Percentiles rank a stretch among this genome's conserved stretches.
Conservation (phyloP, 2,113 vertebrate species). For the Dascyllus trimaculatus region DNA sequence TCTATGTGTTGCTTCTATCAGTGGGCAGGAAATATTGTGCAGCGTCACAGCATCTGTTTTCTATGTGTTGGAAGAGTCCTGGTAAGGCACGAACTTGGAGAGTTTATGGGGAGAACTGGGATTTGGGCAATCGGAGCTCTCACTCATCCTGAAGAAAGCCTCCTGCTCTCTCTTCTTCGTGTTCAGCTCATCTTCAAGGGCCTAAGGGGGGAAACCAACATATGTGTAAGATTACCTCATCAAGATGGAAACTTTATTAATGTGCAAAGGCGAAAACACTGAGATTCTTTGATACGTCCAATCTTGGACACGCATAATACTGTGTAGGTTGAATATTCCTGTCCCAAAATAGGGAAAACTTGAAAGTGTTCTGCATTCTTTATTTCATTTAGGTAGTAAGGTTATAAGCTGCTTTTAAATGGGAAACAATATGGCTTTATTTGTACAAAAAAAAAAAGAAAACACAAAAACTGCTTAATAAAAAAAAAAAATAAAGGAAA, state of each 20-base stretch:
- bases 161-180: constrained; percentile 93
- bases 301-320: too few species aligned
- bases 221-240: not conserved
- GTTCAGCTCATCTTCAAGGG: constrained; percentile 92
- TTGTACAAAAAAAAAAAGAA: too few species aligned
- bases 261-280: too few species aligned
- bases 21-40: not conserved
- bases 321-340: too few species aligned
- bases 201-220: constrained; percentile 75
- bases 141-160: constrained; percentile 91
- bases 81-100: constrained; percentile 91
- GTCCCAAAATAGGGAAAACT: too few species aligned
- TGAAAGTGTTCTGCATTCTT: too few species aligned
- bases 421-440: too few species aligned
- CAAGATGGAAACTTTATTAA: not conserved
- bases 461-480: too few species aligned
- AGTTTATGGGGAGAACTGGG: constrained; percentile 87
- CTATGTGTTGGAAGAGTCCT: constrained; percentile 80
- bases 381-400: too few species aligned
- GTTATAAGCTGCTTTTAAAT: too few species aligned
- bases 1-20: not conserved
- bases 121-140: constrained; percentile 76
- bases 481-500: too few species aligned
- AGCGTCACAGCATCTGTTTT: not conserved
- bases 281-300: too few species aligned